phyloP scores from a whole-genome alignment of 2,797 vertebrate species.

The Ctenosaura bakeri region DNA sequence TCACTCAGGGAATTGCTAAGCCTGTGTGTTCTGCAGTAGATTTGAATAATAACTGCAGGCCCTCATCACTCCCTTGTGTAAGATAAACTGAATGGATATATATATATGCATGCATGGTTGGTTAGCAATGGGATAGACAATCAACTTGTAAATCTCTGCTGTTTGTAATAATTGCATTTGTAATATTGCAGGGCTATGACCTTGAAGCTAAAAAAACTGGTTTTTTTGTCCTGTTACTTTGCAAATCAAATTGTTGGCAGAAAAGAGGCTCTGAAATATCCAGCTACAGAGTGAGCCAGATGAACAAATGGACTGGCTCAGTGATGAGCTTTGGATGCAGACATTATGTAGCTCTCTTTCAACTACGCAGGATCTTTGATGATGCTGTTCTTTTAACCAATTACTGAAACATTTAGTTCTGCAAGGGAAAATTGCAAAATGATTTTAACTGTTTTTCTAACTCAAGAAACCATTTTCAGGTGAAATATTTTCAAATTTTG shows the following conservation, averaged over 20 bases:
- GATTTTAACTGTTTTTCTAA: neutral
- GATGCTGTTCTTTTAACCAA: neutral
- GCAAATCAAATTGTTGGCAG: neutral
- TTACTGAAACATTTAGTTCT: neutral
- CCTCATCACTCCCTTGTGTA: neutral
- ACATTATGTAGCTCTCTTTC: neutral
- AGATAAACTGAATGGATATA: neutral
- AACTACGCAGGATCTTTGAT: neutral
- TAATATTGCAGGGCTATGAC: neutral
- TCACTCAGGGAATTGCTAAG: neutral
- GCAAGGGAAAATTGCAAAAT: neutral
- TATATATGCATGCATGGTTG: neutral
- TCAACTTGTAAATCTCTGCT: neutral
- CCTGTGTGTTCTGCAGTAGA: neutral
- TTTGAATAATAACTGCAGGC: neutral
- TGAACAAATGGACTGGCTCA: neutral
- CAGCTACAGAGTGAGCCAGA: neutral
- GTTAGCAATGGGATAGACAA: neutral
- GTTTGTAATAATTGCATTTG: neutral
- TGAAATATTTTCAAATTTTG: neutral
- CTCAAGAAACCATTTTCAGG: neutral
- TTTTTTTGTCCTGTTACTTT: neutral
- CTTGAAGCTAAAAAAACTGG: neutral
- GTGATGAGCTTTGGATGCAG: neutral
- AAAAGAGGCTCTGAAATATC: neutral